These are phyloP conservation scores for Pseudobourletiella spinata DNA, from an alignment of 1,140 invertebrate species.

Conservation along the genomic window DNA sequence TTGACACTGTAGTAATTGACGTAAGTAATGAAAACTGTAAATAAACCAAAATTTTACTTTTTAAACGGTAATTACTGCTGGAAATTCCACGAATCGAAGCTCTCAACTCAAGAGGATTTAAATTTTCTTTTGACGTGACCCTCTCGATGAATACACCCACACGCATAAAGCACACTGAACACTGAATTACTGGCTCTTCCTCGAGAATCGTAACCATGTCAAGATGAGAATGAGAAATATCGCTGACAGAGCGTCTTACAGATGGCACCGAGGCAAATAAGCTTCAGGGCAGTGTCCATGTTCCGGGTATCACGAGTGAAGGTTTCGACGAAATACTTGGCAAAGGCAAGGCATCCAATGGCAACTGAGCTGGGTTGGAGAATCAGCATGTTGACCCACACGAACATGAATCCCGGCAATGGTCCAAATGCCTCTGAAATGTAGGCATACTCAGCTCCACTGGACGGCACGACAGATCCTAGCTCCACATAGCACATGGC, in stretches of 20 bases:
- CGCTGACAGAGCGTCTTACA: too few species aligned
- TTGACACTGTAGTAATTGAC: constrained; percentile 17
- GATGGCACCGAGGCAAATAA: background rate
- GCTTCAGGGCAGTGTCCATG: constrained; percentile 37
- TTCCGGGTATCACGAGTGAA: constrained; percentile 39
- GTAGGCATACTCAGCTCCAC: constrained; percentile 74
- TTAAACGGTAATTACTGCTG: too few species aligned
- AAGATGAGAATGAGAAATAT: too few species aligned
- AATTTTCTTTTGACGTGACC: too few species aligned
- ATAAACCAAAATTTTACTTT: background rate
- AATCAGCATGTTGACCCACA: constrained; percentile 51
- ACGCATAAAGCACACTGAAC: too few species aligned
- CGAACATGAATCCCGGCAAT: constrained; percentile 65
- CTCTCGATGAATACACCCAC: too few species aligned
- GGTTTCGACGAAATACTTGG: constrained; percentile 40
- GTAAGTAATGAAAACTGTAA: constrained; percentile 12
- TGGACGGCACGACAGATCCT: constrained; percentile 56
- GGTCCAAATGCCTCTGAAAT: constrained; percentile 66
- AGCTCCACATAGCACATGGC: constrained; percentile 21
- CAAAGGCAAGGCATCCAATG: constrained; percentile 44
- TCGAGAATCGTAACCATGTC: too few species aligned
- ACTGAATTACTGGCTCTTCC: too few species aligned
- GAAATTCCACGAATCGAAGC: too few species aligned
- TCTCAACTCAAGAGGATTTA: too few species aligned
- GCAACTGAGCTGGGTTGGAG: constrained; percentile 32